A percentile compares a stretch with the other conserved stretches of the same genome.
phyloP scores from a whole-genome alignment of 2,113 vertebrate species.

The Sus scrofa region T2T-Sscrofa CM000820.6:27592501-27593000 shows the following conservation, averaged over 20 bases:
- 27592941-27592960: not conserved
- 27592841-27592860: not conserved
- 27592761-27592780: not conserved
- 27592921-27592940: not conserved
- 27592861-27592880: not conserved
- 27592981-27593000: no score
- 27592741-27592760: not conserved
- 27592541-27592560: not conserved
- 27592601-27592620: not conserved
- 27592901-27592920: not conserved
- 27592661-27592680: not conserved
- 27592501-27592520: not conserved
- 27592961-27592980: no score
- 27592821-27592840: not conserved
- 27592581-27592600: not conserved
- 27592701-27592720: not conserved
- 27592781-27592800: not conserved
- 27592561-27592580: not conserved
- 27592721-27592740: not conserved
- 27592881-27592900: not conserved
- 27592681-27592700: not conserved
- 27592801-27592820: not conserved
- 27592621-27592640: not conserved
- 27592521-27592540: not conserved
- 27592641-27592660: not conserved